A percentile compares a stretch with the other conserved stretches of the same genome.
phyloP scores from a whole-genome alignment of 2,797 vertebrate genomes.

The Notamacropus eugenii region DNA sequence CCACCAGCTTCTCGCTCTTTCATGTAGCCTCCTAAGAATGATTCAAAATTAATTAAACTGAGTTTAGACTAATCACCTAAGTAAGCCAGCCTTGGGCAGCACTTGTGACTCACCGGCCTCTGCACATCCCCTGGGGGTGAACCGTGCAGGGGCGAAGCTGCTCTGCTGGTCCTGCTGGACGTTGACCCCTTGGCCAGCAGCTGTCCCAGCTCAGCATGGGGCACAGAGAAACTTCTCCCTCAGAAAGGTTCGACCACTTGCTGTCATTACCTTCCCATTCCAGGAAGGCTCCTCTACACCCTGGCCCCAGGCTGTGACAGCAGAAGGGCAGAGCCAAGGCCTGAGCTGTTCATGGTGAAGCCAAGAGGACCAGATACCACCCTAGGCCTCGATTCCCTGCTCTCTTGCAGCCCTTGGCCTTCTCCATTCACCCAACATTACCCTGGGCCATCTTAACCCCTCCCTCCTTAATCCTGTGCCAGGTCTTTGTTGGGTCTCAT shows the following conservation, averaged over 20 bases:
- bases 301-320: background rate
- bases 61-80: constrained; percentile 71
- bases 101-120: constrained; percentile 52
- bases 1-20: constrained; percentile 18
- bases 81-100: constrained; percentile 63
- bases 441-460: background rate
- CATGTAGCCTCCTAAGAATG: constrained; percentile 54
- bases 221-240: background rate
- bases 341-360: too few relatives aligned
- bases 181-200: background rate
- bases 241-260: background rate
- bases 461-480: too few relatives aligned
- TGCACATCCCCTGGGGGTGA: background rate
- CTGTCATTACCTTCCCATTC: background rate
- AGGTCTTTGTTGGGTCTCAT: background rate
- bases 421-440: background rate
- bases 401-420: background rate
- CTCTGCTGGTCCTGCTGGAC: too few relatives aligned
- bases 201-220: background rate
- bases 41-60: constrained; percentile 75
- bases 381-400: background rate
- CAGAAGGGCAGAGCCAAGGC: background rate
- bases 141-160: too few relatives aligned
- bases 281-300: background rate
- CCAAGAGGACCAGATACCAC: background rate